These are phyloP conservation scores for Drosophila vallismaia DNA, from an alignment of 2,888 invertebrate genomes.

Conservation along the genomic window DNA sequence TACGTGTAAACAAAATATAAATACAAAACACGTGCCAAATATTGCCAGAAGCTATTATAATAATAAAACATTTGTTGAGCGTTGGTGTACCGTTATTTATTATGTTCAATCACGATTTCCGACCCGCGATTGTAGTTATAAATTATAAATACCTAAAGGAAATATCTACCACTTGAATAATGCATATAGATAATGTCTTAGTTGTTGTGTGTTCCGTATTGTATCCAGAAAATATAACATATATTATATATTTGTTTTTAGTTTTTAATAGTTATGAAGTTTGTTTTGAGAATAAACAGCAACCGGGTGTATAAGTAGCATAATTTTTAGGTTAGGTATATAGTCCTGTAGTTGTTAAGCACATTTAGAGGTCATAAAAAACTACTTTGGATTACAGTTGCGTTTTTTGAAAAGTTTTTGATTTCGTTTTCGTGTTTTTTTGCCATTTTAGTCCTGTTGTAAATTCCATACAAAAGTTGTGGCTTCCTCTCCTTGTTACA, in stretches of 20 bases:
- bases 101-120: slow-evolving; percentile 27
- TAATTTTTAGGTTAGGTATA: slow-evolving; percentile 36
- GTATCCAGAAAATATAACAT: slow-evolving; percentile 36
- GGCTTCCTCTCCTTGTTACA: slow-evolving; percentile 43
- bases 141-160: slow-evolving; percentile 52
- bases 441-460: slow-evolving; percentile 50
- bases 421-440: slow-evolving; percentile 3
- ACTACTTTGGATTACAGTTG: slow-evolving; percentile 49
- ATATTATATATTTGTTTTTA: slow-evolving; percentile 26
- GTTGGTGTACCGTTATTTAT: slow-evolving; percentile 53
- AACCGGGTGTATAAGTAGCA: too few relatives aligned
- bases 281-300: neutral
- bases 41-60: neutral
- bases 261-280: slow-evolving; percentile 44
- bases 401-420: slow-evolving; percentile 17
- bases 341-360: slow-evolving; percentile 56
- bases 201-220: slow-evolving; percentile 34
- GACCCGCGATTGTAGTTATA: slow-evolving; percentile 33
- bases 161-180: slow-evolving; percentile 44
- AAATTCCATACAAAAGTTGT: slow-evolving; percentile 66
- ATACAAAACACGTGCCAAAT: too few relatives aligned
- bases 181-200: slow-evolving; percentile 70
- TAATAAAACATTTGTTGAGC: slow-evolving; percentile 59
- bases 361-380: slow-evolving; percentile 76
- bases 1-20: too few relatives aligned